These are phyloP conservation scores for Pocillopora grandis DNA, from an alignment of 92 coral and sea anemone species.

Conservation along the genomic window DNA sequence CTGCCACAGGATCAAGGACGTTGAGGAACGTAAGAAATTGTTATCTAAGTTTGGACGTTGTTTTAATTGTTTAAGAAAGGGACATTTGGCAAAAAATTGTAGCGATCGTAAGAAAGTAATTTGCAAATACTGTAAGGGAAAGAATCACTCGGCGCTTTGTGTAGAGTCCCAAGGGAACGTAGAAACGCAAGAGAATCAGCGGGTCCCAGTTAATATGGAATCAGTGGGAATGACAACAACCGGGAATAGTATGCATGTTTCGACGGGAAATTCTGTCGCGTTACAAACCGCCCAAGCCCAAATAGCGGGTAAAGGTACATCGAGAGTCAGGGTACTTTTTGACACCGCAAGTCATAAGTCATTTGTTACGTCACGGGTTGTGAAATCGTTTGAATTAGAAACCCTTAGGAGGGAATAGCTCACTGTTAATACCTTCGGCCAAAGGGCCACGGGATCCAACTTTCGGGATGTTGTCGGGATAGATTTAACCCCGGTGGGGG, in stretches of 20 bases:
- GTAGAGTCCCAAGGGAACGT: no score
- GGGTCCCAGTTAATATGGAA: not conserved
- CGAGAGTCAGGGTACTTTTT: constrained; percentile 24
- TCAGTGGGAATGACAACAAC: not conserved
- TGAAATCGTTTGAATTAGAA: not conserved
- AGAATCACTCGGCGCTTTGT: no score
- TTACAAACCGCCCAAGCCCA: constrained; percentile 40
- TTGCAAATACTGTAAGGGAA: no score
- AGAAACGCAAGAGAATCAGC: not conserved
- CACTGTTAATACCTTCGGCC: constrained; percentile 41
- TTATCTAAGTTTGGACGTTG: constrained; percentile 44
- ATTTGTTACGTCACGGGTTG: constrained; percentile 38
- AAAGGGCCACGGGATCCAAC: constrained; percentile 15
- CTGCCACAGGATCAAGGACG: constrained; percentile 23
- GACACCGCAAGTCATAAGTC: constrained; percentile 54
- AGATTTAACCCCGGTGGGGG: constrained; percentile 27
- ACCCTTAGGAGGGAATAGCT: constrained; percentile 35
- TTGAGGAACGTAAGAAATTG: constrained; percentile 34
- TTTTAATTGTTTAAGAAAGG: constrained; percentile 28
- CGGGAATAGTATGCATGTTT: constrained; percentile 25
- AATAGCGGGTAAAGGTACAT: constrained; percentile 5
- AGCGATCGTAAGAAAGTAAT: no score
- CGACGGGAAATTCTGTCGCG: constrained; percentile 40
- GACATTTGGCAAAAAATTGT: constrained; percentile 28
- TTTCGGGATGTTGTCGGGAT: constrained; percentile 42